Evolutionary conservation across 1,140 invertebrate genomes (phyloP).

Genomic region (Chymomyza costata): DNA sequence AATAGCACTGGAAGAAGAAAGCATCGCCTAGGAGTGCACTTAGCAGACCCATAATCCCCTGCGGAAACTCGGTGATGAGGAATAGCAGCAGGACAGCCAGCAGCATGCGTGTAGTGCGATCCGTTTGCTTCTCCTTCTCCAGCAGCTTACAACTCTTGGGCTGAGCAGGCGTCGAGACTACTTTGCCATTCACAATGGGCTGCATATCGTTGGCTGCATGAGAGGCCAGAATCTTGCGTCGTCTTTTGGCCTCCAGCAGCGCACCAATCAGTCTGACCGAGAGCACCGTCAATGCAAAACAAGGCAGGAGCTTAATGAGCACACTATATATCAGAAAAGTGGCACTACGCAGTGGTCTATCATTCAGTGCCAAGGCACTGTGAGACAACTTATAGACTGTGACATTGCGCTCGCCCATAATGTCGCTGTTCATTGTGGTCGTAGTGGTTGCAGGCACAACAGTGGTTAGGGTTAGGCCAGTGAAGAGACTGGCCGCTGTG

Average conservation of each 20-base stretch:
- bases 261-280: slow-evolving; percentile 87
- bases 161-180: slow-evolving; percentile 62
- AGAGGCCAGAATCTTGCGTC: slow-evolving; percentile 82
- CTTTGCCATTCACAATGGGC: slow-evolving; percentile 71
- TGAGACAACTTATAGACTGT: slow-evolving; percentile 59
- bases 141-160: slow-evolving; percentile 75
- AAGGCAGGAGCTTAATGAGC: slow-evolving; percentile 90
- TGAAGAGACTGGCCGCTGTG: slow-evolving; percentile 13
- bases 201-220: slow-evolving; percentile 76
- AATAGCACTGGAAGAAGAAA: slow-evolving; percentile 87
- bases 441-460: slow-evolving; percentile 24
- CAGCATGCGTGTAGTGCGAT: slow-evolving; percentile 95
- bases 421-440: background rate
- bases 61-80: slow-evolving; percentile 89
- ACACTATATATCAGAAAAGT: slow-evolving; percentile 92
- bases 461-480: slow-evolving; percentile 10
- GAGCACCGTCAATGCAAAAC: slow-evolving; percentile 86
- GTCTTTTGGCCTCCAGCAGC: slow-evolving; percentile 83
- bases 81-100: slow-evolving; percentile 93
- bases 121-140: slow-evolving; percentile 84
- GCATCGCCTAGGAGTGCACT: slow-evolving; percentile 82
- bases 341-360: slow-evolving; percentile 72
- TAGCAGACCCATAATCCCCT: slow-evolving; percentile 88
- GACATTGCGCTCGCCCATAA: slow-evolving; percentile 43
- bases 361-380: slow-evolving; percentile 53